Base-by-base conservation (phyloP, 2,888 invertebrate species). In the Branchipolynoe longqiensis region DNA sequence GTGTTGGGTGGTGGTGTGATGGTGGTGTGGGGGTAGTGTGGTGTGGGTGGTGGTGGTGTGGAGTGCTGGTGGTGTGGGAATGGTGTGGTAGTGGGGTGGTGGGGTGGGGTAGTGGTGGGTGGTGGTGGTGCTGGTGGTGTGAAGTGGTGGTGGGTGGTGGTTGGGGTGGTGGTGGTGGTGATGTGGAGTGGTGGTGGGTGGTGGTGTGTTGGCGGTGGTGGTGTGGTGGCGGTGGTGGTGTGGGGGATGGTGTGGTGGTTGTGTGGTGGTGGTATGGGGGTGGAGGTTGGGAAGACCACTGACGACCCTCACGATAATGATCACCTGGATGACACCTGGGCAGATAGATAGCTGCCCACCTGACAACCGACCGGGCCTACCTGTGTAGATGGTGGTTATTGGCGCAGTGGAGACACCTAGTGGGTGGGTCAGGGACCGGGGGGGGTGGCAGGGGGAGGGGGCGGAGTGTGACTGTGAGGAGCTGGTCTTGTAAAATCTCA, bases 321-420 rank as follows among this genome's bases (percentile, higher is more conserved):
- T 62, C 62, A 62, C 62, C 1, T n/a, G 31, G 18, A 31, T 25
- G 62, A 62, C 62, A 62, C 62, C 62, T 62, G 62, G n/a, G 62
- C 31, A 31, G 62, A 25, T 31, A 62, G 62, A 62, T 62, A 62
- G 62, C 25, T 2, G 62, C 62, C 62, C 62, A 62, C 62, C 62
- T 62, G 62, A 62, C 62, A 31, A 31, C 18, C 62, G 31, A n/a
- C n/a, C n/a, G n/a, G n/a, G 12, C 62, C 62, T 62, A 28, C 28
- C 25, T 25, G 62, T 1, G 1, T 4, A 62, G 31, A 1, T 28
- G 25, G 2, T 28, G 62, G 25, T 62, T 25, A 62, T 62, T 62
- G n/a, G n/a, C n/a, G n/a, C n/a, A n/a, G n/a, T n/a, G n/a, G n/a
- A n/a, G n/a, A n/a, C n/a, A n/a, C n/a, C n/a, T n/a, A n/a, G n/a